phyloP scores from a whole-genome alignment of 2,113 vertebrate species.

The Thalassoma bifasciatum region DNA sequence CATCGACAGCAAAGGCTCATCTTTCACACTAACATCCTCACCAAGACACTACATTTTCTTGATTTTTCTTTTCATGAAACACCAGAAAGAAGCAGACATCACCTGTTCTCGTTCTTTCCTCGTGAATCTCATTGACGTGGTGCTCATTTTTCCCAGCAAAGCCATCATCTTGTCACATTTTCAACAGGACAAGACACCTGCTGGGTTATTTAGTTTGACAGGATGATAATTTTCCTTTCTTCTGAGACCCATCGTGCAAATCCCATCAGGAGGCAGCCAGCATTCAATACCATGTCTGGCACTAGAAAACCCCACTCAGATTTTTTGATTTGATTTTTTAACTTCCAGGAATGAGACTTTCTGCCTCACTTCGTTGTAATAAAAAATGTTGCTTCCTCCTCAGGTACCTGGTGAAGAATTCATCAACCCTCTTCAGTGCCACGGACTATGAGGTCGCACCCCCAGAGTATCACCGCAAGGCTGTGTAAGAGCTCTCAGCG shows the following conservation, averaged over 20 bases:
- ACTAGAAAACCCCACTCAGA: neutral
- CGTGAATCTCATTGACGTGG: neutral
- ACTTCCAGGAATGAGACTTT: neutral
- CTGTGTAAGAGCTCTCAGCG: slow-evolving; percentile 81
- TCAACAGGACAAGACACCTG: neutral
- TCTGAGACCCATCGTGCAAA: neutral
- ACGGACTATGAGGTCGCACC: slow-evolving; percentile 96
- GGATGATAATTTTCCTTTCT: neutral
- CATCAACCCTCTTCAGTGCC: slow-evolving; percentile 88
- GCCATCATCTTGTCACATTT: neutral
- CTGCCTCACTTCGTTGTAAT: neutral
- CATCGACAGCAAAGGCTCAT: neutral
- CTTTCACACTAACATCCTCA: neutral
- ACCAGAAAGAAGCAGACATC: neutral
- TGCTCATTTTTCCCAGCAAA: neutral
- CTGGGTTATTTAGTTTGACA: neutral
- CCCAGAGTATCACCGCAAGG: slow-evolving; percentile 95
- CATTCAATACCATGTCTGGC: neutral
- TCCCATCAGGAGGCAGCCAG: neutral
- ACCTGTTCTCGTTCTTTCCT: neutral
- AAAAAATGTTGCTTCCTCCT: neutral
- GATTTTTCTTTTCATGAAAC: neutral
- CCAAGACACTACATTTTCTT: neutral
- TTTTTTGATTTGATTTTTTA: neutral
- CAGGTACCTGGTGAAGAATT: slow-evolving; percentile 96